phyloP scores from a whole-genome alignment of 2,113 vertebrate genomes.

The Ranitomeya imitator region DNA sequence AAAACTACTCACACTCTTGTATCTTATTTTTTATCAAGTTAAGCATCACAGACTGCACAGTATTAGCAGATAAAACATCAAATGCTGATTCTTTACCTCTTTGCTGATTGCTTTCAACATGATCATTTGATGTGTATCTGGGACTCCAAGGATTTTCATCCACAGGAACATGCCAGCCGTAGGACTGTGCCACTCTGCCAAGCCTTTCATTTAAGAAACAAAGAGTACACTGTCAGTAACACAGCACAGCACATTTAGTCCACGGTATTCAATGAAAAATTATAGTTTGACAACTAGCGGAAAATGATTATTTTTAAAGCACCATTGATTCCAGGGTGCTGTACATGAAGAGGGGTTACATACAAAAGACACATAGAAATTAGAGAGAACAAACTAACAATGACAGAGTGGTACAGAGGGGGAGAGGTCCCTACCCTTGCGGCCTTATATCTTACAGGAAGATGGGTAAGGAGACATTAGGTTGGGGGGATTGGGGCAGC shows the following conservation, averaged over 20 bases:
- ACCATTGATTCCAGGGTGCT: no score
- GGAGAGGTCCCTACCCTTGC: no score
- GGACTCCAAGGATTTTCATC: slow-evolving; percentile 87
- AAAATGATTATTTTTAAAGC: no score
- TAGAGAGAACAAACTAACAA: no score
- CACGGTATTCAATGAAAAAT: not conserved
- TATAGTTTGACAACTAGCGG: no score
- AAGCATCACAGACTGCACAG: not conserved
- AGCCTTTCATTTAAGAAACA: slow-evolving; percentile 65
- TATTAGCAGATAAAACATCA: not conserved
- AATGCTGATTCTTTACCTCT: slow-evolving; percentile 73
- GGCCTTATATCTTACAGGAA: no score
- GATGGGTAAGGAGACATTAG: no score
- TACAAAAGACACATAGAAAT: no score
- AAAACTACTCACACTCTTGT: not conserved
- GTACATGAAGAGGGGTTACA: no score
- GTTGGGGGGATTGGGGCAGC: no score
- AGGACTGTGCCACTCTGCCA: slow-evolving; percentile 90
- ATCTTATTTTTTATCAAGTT: not conserved
- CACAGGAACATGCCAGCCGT: slow-evolving; percentile 94
- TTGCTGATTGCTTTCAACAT: slow-evolving; percentile 88
- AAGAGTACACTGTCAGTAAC: not conserved
- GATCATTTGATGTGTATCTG: slow-evolving; percentile 83
- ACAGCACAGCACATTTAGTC: not conserved
- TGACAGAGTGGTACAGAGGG: no score